Percentiles rank a stretch among this genome's conserved stretches.
Conservation (phyloP, 2,888 invertebrate species). For the Ramazzottius varieornatus region DNA sequence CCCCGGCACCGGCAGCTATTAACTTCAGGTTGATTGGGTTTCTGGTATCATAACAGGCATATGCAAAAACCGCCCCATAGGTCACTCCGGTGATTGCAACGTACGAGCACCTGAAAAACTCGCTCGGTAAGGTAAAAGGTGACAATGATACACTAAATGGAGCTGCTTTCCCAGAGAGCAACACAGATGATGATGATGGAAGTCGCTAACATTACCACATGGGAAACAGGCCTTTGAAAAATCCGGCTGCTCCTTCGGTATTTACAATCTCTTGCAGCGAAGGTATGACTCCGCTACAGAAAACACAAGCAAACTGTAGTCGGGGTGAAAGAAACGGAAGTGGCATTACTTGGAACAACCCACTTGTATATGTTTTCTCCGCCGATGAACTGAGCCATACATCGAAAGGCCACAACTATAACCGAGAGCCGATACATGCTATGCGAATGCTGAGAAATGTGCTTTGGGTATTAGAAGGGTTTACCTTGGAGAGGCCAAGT, state of each 20-base stretch:
- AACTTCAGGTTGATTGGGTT: neutral
- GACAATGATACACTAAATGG: too few relatives aligned
- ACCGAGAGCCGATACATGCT: neutral
- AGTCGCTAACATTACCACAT: slow-evolving; percentile 1
- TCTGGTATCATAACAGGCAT: neutral
- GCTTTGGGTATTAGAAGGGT: neutral
- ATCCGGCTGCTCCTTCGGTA: neutral
- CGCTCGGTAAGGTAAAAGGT: too few relatives aligned
- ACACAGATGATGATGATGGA: too few relatives aligned
- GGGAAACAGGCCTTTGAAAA: neutral
- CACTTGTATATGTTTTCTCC: neutral
- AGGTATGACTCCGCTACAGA: neutral
- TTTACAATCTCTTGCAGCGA: neutral
- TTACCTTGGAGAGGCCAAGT: slow-evolving; percentile 1
- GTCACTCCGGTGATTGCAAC: neutral
- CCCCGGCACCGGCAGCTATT: neutral
- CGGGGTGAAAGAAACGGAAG: too few relatives aligned
- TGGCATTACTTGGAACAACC: neutral
- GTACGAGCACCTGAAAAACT: neutral
- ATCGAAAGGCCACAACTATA: neutral
- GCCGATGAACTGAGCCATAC: neutral
- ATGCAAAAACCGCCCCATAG: neutral
- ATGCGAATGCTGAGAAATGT: neutral
- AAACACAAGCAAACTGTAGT: neutral
- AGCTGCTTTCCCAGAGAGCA: too few relatives aligned